Base-by-base conservation (phyloP, 2,113 vertebrate genomes). In the Oophaga pumilio region DNA sequence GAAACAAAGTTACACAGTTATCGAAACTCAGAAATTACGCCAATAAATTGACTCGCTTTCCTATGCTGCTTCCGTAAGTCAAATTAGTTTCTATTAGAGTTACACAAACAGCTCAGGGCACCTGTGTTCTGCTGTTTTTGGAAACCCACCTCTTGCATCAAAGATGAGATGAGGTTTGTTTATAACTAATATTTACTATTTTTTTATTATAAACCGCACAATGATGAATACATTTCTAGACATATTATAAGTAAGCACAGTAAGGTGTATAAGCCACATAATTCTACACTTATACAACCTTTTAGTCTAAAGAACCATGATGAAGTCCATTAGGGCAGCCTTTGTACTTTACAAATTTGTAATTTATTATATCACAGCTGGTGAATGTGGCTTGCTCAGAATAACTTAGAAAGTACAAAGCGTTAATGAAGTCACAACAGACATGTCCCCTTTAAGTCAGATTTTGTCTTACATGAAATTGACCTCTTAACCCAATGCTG, bases 331-430 rank as follows among this genome's bases (percentile, higher is more conserved):
- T 74, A 82, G 15, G 74, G 24, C 79, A 28, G 43, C 22, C 57
- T 15, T 33, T 64, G 13, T 53, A 7, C 53, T 26, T 74, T 33
- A 50, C 26, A 81, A 53, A 77, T 43, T 6, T 43, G 18, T 69
- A 13, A 87, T 83, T 64, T 82, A 87, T 87, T 59, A 76, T 26
- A 66, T 53, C 43, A 76, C 86, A 87, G 43, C 79, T 87, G 79
- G 64, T 26, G n/a, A 74, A 74, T 74, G 56, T 8, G 56, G 18
- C 64, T 80, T 14, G 6, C 2, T 24, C 11, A 60, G 13, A 13
- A 71, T 24, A 49, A 24, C 13, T 68, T 60, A 66, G 33, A 73
- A 62, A n/a, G 10, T 59, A 62, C 68, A 76, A 82, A 76, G 68
- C 26, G 71, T 84, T 83, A 62, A 88, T 66, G 20, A 62, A 76